Evolutionary conservation across 2,113 vertebrate species (phyloP), one percentile per base, ranked within the genome.

Genomic region (Drymodes brunneopygia): DNA sequence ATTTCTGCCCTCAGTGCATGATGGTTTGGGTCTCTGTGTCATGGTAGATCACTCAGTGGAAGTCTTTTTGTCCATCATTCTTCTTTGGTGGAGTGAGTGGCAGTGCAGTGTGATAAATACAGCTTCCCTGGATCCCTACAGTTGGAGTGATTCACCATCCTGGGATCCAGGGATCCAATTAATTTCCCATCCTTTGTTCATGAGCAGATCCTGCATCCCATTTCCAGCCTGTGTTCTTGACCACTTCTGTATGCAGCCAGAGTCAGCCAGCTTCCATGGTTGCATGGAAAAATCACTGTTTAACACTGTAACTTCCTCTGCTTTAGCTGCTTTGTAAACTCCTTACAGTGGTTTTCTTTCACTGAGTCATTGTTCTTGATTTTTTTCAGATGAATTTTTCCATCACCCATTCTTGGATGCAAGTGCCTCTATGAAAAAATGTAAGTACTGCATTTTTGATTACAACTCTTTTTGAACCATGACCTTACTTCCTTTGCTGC

Each of bases 321-420:
- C 27, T 87, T 70, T 67, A 78, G 64, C 47, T 88, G 64, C 61
- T 84, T 60, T 65, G 53, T 93, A 77, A 88, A 71, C 64, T 53
- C 42, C 57, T 88, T 62, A 24, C 35, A 40, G 69, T 66, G 7
- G 25, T 44, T 95, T 91, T 78, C 36, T 86, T 89, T 71, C 81
- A 86, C n/a, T 86, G 88, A 94, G 17, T 87, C 33, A 22, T 45
- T 89, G 70, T 48, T 90, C 44, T 42, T 95, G 35, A 9, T 54
- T 36, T 24, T 67, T 86, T 85, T 20, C 97, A 99, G 99, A 99
- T 94, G 98, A 99, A 70, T 99, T 99, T 97, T 99, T 99, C 96
- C 98, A 98, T 64, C 99, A 99, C 96, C 98, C 99, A 1, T 99
- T 99, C 97, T 91, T 99, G 57, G 99, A 99, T 51, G 97, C 98